A percentile compares a stretch with the other conserved stretches of the same genome.
phyloP scores from a whole-genome alignment of 2,797 vertebrate genomes.

The Alcedo atthis region DNA sequence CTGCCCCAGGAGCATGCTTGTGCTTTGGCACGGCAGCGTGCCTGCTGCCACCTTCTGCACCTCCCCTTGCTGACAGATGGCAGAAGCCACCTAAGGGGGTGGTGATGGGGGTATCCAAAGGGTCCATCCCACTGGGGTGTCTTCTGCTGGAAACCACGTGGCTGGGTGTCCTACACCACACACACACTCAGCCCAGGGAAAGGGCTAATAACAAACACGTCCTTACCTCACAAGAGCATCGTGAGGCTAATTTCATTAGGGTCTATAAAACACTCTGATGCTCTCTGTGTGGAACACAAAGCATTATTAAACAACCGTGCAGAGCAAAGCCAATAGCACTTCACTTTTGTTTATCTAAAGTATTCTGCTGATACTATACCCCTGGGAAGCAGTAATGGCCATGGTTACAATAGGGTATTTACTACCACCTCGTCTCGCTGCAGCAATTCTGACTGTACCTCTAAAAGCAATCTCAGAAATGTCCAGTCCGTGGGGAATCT shows the following conservation, averaged over 20 bases:
- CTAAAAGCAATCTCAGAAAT: slow-evolving; percentile 47
- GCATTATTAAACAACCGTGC: slow-evolving; percentile 20
- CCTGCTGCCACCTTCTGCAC: rapidly evolving
- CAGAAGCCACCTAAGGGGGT: neutral
- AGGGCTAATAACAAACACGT: neutral
- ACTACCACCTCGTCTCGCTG: neutral
- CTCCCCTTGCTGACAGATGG: neutral
- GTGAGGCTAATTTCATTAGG: slow-evolving; percentile 3
- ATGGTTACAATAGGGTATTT: neutral
- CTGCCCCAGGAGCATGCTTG: neutral
- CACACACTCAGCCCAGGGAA: neutral
- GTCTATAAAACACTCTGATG: neutral
- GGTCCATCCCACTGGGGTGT: rapidly evolving
- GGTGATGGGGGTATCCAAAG: neutral
- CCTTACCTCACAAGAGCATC: neutral
- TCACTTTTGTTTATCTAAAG: slow-evolving; percentile 37
- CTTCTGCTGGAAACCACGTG: neutral
- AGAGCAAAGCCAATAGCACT: slow-evolving; percentile 13
- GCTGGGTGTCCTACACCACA: neutral
- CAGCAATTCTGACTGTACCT: neutral
- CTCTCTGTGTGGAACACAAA: neutral
- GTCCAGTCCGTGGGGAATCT: slow-evolving; percentile 36
- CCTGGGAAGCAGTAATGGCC: slow-evolving; percentile 15
- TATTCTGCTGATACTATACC: slow-evolving; percentile 29
- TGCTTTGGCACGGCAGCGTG: neutral